A percentile compares a stretch with the other conserved stretches of the same genome.
Evolutionary conservation across 1,140 invertebrate species (phyloP).

Genomic region (Thaumatotibia leucotreta): DNA sequence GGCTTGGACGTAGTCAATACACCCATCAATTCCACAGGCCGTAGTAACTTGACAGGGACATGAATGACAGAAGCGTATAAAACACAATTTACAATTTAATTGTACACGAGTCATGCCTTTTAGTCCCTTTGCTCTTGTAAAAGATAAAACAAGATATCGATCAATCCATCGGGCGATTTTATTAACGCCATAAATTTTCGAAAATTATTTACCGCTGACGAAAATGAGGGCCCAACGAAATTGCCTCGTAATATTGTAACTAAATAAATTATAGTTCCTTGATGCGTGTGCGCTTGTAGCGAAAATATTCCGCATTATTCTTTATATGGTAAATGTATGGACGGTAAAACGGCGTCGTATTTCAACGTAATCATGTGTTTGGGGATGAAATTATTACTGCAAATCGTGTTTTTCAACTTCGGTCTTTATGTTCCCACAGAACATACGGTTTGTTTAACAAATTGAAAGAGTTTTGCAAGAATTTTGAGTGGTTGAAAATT

Average conservation of each 20-base stretch:
- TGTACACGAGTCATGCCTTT: neutral
- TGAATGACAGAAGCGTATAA: neutral
- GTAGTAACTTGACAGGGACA: neutral
- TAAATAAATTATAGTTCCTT: constrained; percentile 44
- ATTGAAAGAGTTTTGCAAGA: no score
- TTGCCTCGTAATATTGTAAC: constrained; percentile 37
- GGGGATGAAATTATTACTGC: constrained; percentile 10
- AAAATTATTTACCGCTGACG: constrained; percentile 40
- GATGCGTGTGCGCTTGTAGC: neutral
- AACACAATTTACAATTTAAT: constrained; percentile 8
- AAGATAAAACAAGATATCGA: constrained; percentile 38
- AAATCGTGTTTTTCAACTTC: neutral
- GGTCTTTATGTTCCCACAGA: neutral
- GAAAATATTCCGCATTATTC: neutral
- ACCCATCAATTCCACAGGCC: neutral
- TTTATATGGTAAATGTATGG: neutral
- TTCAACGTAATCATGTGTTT: constrained; percentile 12
- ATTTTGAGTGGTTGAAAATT: neutral
- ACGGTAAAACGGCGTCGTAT: constrained; percentile 1
- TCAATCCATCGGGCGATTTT: constrained; percentile 45
- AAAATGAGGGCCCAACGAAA: constrained; percentile 35
- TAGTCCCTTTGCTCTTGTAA: neutral
- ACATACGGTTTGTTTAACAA: neutral
- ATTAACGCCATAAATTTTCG: constrained; percentile 44
- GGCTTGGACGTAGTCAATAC: no score